Evolutionary conservation across 1,140 invertebrate species (phyloP).

Genomic region (Saccostrea echinata): DNA sequence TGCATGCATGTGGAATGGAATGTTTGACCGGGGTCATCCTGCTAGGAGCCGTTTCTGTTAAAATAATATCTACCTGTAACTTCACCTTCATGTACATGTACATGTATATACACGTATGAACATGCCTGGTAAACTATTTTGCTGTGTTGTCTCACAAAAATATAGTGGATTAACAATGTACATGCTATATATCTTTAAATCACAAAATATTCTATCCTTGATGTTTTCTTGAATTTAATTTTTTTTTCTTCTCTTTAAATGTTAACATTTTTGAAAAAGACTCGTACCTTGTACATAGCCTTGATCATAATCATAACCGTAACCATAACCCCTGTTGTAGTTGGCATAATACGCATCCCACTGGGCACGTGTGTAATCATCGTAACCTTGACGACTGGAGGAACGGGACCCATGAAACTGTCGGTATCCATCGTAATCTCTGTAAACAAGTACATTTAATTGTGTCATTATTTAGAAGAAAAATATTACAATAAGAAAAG

Average conservation of each 20-base stretch:
- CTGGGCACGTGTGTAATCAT: slow-evolving; percentile 49
- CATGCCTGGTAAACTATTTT: too few species aligned
- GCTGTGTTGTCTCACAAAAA: too few species aligned
- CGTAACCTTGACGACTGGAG: slow-evolving; percentile 63
- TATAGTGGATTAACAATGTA: background rate
- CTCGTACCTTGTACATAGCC: slow-evolving; percentile 33
- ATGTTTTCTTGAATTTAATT: too few species aligned
- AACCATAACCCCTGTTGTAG: slow-evolving; percentile 48
- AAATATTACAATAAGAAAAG: background rate
- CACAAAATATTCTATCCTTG: background rate
- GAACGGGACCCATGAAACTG: slow-evolving; percentile 57
- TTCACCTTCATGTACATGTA: too few species aligned
- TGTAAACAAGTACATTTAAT: background rate
- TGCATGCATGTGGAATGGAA: slow-evolving; percentile 86
- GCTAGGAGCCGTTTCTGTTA: slow-evolving; percentile 75
- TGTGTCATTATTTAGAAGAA: background rate
- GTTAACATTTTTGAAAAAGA: background rate
- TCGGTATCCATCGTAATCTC: slow-evolving; percentile 39
- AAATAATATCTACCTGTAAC: too few species aligned
- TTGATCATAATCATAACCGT: slow-evolving; percentile 37
- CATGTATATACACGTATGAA: too few species aligned
- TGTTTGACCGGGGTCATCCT: slow-evolving; percentile 90
- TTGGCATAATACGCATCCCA: slow-evolving; percentile 48
- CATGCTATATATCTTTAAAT: background rate
- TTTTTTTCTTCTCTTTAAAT: too few species aligned